Conservation (phyloP, 1,140 invertebrate species). For the Drosophila erecta region DNA sequence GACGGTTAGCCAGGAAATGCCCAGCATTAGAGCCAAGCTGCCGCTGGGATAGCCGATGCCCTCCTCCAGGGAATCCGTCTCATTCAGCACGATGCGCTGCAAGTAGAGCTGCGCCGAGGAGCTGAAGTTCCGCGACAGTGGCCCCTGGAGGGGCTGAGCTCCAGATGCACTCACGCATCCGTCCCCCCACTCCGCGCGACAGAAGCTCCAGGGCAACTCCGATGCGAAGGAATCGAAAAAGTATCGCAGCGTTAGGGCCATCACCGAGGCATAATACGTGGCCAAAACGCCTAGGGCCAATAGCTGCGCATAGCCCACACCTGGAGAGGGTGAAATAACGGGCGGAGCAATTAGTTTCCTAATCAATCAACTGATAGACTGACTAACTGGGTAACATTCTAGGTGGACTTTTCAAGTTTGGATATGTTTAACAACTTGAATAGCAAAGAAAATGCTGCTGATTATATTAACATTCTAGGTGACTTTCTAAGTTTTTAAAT, state of each 20-base stretch:
- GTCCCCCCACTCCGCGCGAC: conserved; percentile 86
- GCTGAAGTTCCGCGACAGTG: conserved; percentile 8
- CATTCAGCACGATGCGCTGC: conserved; percentile 89
- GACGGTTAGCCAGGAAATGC: conserved; percentile 81
- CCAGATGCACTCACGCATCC: conserved; percentile 34
- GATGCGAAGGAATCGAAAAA: conserved; percentile 87
- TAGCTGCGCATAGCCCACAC: conserved; percentile 91
- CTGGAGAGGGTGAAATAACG: conserved; percentile 80
- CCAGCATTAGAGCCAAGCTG: conserved; percentile 90
- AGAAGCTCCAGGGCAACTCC: conserved; percentile 88
- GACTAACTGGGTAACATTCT: no score
- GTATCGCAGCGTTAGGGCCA: conserved; percentile 90
- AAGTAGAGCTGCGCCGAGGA: conserved; percentile 40
- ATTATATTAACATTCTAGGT: no score
- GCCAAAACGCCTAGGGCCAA: conserved; percentile 88
- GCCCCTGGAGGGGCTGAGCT: conserved; percentile 34
- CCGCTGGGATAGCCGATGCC: conserved; percentile 90
- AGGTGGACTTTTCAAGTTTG: no score
- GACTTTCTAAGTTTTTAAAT: no score
- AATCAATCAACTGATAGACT: neutral
- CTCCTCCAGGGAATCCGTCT: conserved; percentile 88
- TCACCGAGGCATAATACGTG: conserved; percentile 91
- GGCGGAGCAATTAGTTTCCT: neutral
- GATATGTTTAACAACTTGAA: no score
- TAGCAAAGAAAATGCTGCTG: no score